Percentiles rank a stretch among this genome's conserved stretches.
Evolutionary conservation across 2,888 invertebrate genomes (phyloP).

Genomic region (Masnerella sp.): DNA sequence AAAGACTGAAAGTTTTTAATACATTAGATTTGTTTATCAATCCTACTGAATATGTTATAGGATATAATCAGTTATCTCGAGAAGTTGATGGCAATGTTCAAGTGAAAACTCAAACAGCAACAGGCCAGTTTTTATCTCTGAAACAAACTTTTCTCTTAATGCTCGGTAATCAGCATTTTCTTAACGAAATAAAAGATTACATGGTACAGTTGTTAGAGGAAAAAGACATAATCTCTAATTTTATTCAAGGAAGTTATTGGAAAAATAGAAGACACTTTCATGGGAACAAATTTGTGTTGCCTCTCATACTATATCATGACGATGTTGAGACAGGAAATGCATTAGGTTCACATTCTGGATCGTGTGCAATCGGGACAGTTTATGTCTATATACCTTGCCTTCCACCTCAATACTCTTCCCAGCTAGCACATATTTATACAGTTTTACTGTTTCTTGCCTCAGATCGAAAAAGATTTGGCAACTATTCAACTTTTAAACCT

Average conservation of each 20-base stretch:
- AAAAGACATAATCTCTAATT: slow-evolving; percentile 10
- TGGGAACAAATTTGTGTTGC: slow-evolving; percentile 19
- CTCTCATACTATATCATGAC: slow-evolving; percentile 12
- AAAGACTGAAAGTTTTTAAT: slow-evolving; percentile 14
- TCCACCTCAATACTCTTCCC: slow-evolving; percentile 20
- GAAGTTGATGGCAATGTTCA: slow-evolving; percentile 1
- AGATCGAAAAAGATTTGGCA: neutral
- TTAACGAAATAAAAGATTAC: neutral
- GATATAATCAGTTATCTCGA: neutral
- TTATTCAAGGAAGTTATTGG: slow-evolving; percentile 33
- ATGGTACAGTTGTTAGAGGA: slow-evolving; percentile 5
- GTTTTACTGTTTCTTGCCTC: slow-evolving; percentile 4
- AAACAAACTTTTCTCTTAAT: slow-evolving; percentile 9
- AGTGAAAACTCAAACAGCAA: slow-evolving; percentile 2
- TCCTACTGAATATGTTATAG: slow-evolving; percentile 21
- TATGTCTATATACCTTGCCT: too few relatives aligned
- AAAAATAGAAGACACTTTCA: neutral
- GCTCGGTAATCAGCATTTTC: slow-evolving; percentile 14
- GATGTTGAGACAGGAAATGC: too few relatives aligned
- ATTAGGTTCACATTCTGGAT: slow-evolving; percentile 22
- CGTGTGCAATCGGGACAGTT: slow-evolving; percentile 1
- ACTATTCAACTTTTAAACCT: too few relatives aligned
- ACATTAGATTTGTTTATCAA: slow-evolving; percentile 11
- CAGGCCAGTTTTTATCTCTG: slow-evolving; percentile 20
- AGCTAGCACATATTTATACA: slow-evolving; percentile 10